Evolutionary conservation across 2,113 vertebrate species (phyloP), one percentile per base, ranked within the genome.

Genomic region (Sebastes fasciatus): DNA sequence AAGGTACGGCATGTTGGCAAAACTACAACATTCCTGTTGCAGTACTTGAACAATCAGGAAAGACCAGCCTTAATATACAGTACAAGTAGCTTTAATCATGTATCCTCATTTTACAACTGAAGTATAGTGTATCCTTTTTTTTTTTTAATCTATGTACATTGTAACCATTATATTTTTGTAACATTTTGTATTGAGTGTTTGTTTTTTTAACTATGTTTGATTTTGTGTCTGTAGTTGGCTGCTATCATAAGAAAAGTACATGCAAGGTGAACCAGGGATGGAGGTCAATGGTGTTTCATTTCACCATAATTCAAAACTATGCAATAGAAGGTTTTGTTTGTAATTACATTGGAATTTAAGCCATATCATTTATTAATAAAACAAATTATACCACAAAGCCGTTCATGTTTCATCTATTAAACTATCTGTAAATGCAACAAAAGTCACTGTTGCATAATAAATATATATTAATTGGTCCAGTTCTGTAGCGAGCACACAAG

Each of bases 281-380:
- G 86, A 83, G 89, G 83, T 81, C 62, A 74, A 66, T 66, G 73
- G 79, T 81, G 82, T 92, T 86, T 77, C 42, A 80, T 83, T 82
- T 79, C 73, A 90, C 66, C 74, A 79, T 77, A 54, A 84, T 81
- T 86, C 80, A 86, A 73, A 79, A 83, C 54, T 88, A 88, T 90
- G 70, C 88, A 91, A 76, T 80, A 79, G 68, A 79, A 68, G 48
- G 14, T 66, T 84, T 64, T 90, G 54, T 90, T 84, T 91, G 81
- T 84, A 82, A 88, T 86, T 84, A 86, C 61, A 74, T 82, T 88
- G 89, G 85, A 92, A 77, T 86, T 86, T 43, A 93, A 94, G 93
- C 92, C 92, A 92, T 94, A 84, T 88, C 79, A 77, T 93, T 86
- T 92, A 93, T 85, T 86, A 94, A 93, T 91, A 90, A 91, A 94